Evolutionary conservation across 2,888 invertebrate species (phyloP).

Genomic region (Pammene fasciana): DNA sequence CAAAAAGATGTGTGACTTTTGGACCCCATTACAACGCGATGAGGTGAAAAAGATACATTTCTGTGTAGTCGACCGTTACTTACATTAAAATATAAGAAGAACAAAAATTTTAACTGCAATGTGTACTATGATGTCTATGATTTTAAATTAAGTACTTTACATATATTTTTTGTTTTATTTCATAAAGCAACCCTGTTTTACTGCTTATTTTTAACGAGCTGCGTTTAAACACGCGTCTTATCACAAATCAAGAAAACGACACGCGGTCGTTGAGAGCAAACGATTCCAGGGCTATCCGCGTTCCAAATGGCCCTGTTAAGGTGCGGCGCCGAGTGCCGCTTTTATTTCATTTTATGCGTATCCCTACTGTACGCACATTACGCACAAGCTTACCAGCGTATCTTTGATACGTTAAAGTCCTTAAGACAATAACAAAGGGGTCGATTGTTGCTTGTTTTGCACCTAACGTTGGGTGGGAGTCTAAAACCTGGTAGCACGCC

Average conservation of each 20-base stretch:
- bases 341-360: slow-evolving; percentile 34
- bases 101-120: no score
- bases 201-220: slow-evolving; percentile 10
- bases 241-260: slow-evolving; percentile 20
- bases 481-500: slow-evolving; percentile 3
- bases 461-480: not conserved
- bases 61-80: no score
- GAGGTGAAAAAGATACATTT: no score
- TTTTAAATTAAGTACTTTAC: no score
- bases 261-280: slow-evolving; percentile 30
- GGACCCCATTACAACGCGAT: no score
- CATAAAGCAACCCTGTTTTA: no score
- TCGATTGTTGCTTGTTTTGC: slow-evolving; percentile 7
- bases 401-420: slow-evolving; percentile 2
- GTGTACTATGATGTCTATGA: no score
- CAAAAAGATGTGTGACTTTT: no score
- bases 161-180: no score
- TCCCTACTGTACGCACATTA: slow-evolving; percentile 16
- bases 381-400: slow-evolving; percentile 2
- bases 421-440: not conserved
- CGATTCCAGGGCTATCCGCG: slow-evolving; percentile 22
- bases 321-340: slow-evolving; percentile 25
- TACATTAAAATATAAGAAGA: no score
- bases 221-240: slow-evolving; percentile 26
- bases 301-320: slow-evolving; percentile 34